Evolutionary conservation across 2,797 vertebrate genomes (phyloP).

Genomic region (Anguilla marmorata): DNA sequence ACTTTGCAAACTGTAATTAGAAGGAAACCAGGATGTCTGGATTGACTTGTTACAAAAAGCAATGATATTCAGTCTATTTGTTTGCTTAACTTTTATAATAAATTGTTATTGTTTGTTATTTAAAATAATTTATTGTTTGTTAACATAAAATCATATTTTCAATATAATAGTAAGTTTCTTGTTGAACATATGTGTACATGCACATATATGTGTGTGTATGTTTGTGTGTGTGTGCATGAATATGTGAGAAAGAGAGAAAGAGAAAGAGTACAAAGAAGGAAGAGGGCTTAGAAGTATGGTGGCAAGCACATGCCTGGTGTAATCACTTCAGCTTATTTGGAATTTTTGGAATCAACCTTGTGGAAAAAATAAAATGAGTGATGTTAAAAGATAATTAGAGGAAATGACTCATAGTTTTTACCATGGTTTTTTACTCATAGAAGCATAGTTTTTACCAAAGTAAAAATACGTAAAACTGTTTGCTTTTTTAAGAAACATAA

Average conservation of each 20-base stretch:
- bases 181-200: not conserved
- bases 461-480: slow-evolving; percentile 33
- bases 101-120: not conserved
- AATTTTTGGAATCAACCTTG: slow-evolving; percentile 47
- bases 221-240: no score
- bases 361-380: slow-evolving; percentile 28
- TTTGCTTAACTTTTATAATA: not conserved
- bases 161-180: not conserved
- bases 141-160: no score
- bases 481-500: slow-evolving; percentile 25
- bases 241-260: slow-evolving; percentile 24
- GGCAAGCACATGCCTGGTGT: slow-evolving; percentile 54
- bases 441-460: slow-evolving; percentile 35
- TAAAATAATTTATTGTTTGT: not conserved
- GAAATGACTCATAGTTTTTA: slow-evolving; percentile 36
- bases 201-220: no score
- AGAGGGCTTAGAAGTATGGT: slow-evolving; percentile 51
- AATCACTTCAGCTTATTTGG: slow-evolving; percentile 57
- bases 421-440: not conserved
- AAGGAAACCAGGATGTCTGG: not conserved
- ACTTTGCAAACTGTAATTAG: not conserved
- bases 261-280: no score
- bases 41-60: not conserved
- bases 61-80: not conserved
- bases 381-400: slow-evolving; percentile 25